Conservation (phyloP, 2,113 vertebrate genomes). For the Chlorodrepanis virens region DNA sequence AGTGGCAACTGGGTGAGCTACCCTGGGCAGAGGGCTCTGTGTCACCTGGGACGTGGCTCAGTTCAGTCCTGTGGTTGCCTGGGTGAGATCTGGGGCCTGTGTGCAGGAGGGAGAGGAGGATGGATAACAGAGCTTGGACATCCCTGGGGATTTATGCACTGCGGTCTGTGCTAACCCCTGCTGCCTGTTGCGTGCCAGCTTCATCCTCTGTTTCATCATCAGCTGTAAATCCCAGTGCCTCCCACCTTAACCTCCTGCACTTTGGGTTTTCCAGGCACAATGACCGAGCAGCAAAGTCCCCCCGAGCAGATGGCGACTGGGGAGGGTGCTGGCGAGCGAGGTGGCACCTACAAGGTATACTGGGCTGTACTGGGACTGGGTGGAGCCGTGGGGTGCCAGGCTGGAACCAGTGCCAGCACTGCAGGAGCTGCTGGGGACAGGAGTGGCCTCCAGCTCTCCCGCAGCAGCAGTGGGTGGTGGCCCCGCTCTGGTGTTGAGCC, state of each 20-base stretch:
- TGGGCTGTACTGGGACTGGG: background rate
- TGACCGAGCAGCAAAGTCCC: slow-evolving; percentile 82
- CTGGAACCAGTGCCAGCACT: background rate
- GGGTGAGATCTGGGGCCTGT: background rate
- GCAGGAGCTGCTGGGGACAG: background rate
- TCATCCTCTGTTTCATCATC: fast-evolving
- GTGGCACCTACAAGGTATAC: slow-evolving; percentile 83
- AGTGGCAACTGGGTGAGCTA: fast-evolving
- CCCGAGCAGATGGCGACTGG: slow-evolving; percentile 82
- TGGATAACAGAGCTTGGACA: fast-evolving
- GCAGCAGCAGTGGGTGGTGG: fast-evolving
- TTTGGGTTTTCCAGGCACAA: slow-evolving; percentile 48
- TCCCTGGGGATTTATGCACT: fast-evolving
- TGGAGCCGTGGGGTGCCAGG: fast-evolving
- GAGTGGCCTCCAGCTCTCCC: background rate
- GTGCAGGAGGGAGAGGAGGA: background rate
- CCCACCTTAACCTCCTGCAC: background rate
- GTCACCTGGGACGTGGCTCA: fast-evolving
- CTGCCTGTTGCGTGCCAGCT: background rate
- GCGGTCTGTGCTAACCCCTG: fast-evolving
- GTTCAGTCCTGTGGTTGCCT: fast-evolving
- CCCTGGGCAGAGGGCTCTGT: background rate
- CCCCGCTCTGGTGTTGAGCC: fast-evolving
- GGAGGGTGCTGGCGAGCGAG: slow-evolving; percentile 79
- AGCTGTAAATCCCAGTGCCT: background rate